Conservation (phyloP, 2,888 invertebrate genomes). For the Caenorhabditis uteleia region DNA sequence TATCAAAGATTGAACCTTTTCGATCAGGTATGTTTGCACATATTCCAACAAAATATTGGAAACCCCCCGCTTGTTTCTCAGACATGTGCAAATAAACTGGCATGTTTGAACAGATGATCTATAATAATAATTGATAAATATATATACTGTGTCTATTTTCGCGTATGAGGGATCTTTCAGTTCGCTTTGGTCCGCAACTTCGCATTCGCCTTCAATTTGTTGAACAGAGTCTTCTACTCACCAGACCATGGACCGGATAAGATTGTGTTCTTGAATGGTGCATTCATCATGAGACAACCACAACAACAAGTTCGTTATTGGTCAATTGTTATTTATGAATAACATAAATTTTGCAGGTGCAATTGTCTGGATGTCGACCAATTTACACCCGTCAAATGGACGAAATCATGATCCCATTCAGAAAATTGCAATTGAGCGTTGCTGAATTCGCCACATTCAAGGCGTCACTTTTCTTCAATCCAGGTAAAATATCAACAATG, state of each 20-base stretch:
- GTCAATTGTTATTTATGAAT: not conserved
- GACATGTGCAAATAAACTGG: no score
- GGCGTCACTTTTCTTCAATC: constrained; percentile 67
- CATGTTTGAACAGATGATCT: constrained; percentile 16
- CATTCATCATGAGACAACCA: constrained; percentile 66
- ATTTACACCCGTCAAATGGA: constrained; percentile 69
- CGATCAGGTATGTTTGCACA: no score
- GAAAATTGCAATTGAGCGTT: constrained; percentile 55
- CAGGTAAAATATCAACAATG: no score
- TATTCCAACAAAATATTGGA: no score
- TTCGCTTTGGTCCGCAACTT: constrained; percentile 66
- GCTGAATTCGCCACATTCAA: constrained; percentile 68
- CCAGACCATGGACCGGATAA: constrained; percentile 68
- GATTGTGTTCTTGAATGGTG: constrained; percentile 68
- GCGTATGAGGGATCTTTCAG: constrained; percentile 46
- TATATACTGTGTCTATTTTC: not conserved
- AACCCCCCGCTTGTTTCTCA: no score
- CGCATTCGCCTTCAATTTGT: constrained; percentile 68
- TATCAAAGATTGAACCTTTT: constrained; percentile 53
- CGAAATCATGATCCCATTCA: constrained; percentile 67
- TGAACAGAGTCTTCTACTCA: constrained; percentile 67
- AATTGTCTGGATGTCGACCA: constrained; percentile 66
- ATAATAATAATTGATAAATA: no score
- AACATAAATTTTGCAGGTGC: constrained; percentile 43
- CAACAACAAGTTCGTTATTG: constrained; percentile 52